Percentiles rank a stretch among this genome's conserved stretches.
Conservation (phyloP, 2,113 vertebrate genomes). For the Lagopus muta region DNA sequence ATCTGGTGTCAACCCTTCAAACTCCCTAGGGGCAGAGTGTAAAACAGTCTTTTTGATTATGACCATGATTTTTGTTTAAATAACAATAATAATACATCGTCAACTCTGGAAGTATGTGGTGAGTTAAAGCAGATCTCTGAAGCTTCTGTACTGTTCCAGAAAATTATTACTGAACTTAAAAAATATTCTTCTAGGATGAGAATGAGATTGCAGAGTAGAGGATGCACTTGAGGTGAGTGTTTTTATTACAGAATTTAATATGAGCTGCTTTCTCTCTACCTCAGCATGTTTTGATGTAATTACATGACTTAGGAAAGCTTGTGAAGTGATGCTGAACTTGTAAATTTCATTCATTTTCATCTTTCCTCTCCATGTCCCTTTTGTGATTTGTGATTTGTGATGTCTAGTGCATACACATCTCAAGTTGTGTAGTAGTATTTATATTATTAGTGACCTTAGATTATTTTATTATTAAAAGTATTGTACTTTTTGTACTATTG, state of each 20-base stretch:
- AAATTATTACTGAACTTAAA: constrained; percentile 15
- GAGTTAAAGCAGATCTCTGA: not conserved
- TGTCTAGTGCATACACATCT: not conserved
- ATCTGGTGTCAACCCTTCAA: not conserved
- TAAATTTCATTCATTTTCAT: not conserved
- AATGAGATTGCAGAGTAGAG: not conserved
- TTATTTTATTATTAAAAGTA: not conserved
- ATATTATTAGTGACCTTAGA: not conserved
- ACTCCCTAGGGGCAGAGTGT: not conserved
- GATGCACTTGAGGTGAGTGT: not conserved
- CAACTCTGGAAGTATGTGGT: not conserved
- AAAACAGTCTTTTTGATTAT: not conserved
- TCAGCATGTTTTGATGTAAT: not conserved
- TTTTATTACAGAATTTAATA: constrained; percentile 8
- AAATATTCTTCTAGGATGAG: not conserved
- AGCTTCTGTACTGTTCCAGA: not conserved
- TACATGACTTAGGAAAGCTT: not conserved
- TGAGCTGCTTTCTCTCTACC: not conserved
- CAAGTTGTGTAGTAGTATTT: not conserved
- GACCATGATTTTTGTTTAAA: not conserved
- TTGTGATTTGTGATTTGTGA: not conserved
- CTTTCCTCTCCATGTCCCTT: not conserved
- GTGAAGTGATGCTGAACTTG: not conserved
- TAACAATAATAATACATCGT: not conserved
- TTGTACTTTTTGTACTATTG: not conserved